Percentiles rank a stretch among this genome's conserved stretches.
Conservation (phyloP, 2,113 vertebrate species). For the Sprattus sprattus region DNA sequence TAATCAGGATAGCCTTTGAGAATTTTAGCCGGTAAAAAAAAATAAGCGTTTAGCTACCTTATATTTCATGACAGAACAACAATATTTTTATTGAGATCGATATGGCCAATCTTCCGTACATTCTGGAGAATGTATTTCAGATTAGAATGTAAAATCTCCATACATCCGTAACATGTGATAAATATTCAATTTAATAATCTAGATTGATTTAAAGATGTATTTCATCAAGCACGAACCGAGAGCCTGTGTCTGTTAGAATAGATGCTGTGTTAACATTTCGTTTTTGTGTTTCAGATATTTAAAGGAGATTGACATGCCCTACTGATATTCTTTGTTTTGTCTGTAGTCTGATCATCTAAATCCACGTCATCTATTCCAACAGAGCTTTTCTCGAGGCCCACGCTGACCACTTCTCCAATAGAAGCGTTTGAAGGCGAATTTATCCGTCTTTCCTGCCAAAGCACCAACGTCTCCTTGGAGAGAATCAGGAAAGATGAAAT, state of each 20-base stretch:
- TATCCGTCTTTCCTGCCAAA: conserved; percentile 62
- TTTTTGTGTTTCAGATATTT: background rate
- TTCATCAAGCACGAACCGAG: background rate
- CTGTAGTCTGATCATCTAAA: background rate
- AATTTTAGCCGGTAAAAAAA: too few relatives aligned
- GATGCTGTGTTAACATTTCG: background rate
- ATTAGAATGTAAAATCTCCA: too few relatives aligned
- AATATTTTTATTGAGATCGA: too few relatives aligned
- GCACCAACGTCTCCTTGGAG: conserved; percentile 23
- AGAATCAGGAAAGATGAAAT: conserved; percentile 50
- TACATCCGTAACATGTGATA: too few relatives aligned
- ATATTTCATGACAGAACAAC: too few relatives aligned
- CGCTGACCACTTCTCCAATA: conserved; percentile 49
- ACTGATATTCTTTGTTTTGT: background rate
- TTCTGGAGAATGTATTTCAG: too few relatives aligned
- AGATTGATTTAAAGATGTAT: too few relatives aligned
- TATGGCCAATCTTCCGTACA: too few relatives aligned
- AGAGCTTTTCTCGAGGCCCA: conserved; percentile 73
- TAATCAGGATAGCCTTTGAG: too few relatives aligned
- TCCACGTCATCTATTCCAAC: conserved; percentile 20
- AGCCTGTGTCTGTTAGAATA: background rate
- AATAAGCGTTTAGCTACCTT: too few relatives aligned
- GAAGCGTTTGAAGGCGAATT: conserved; percentile 60
- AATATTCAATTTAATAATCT: too few relatives aligned
- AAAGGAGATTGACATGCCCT: background rate